These are phyloP conservation scores for Scolopax rusticola DNA, from an alignment of 2,797 vertebrate genomes.

Conservation along the genomic window DNA sequence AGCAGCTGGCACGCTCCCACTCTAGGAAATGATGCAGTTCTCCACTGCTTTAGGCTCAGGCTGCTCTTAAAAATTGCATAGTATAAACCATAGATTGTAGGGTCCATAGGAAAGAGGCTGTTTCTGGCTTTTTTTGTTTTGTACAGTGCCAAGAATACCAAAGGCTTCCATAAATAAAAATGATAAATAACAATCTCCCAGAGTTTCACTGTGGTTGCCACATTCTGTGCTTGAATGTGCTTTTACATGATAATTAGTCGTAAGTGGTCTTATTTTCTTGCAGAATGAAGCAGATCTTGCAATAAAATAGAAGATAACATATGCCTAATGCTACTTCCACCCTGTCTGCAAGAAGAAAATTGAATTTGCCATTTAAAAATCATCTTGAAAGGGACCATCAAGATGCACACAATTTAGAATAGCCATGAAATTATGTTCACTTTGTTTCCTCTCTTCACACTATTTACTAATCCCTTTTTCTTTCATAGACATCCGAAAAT, in stretches of 20 bases:
- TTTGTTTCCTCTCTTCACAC: neutral
- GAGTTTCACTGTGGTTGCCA: neutral
- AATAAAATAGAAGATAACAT: neutral
- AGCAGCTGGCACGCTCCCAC: neutral
- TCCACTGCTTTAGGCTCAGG: neutral
- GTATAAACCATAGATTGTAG: neutral
- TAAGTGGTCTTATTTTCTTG: constrained; percentile 31
- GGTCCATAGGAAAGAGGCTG: neutral
- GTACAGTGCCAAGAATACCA: neutral
- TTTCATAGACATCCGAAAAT: neutral
- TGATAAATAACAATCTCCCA: neutral
- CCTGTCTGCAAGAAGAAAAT: neutral
- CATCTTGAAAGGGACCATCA: neutral
- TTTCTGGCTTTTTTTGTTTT: neutral
- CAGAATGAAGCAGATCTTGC: constrained; percentile 5
- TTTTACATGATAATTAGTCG: constrained; percentile 26
- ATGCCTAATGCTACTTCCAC: neutral
- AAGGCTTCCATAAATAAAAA: constrained; percentile 46
- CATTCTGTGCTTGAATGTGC: neutral
- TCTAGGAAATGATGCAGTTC: neutral
- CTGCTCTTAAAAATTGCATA: neutral
- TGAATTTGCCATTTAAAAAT: neutral
- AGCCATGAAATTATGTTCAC: neutral
- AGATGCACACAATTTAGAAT: neutral
- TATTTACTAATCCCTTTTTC: neutral